Base-by-base conservation (phyloP, 2,797 vertebrate species). In the Diglossa cyanea region DNA sequence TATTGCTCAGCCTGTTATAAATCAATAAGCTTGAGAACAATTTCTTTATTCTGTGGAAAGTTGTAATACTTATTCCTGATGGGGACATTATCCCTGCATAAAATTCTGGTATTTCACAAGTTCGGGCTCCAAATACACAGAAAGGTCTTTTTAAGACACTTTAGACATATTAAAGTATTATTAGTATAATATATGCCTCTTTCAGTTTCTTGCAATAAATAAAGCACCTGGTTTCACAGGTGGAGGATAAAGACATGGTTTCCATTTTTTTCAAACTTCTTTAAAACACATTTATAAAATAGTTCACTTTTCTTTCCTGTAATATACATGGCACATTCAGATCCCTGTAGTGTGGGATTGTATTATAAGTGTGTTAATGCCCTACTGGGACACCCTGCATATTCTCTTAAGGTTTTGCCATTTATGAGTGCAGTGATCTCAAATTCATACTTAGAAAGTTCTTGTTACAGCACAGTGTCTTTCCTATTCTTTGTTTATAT, bases 171-270 rank as follows among this genome's bases (percentile, higher is more conserved):
- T 30, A 45, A 90, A 86, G 23, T 71, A 35, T 51, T 61, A 63
- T 77, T 80, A 93, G 6, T 82, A 54, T 31, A 90, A 65, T 72
- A 91, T 74, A 73, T 60, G 72, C 9, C n/a, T 92, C 51, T 68
- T 85, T 76, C n/a, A 79, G 42, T 71, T 91, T 79, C 77, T 92
- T 87, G 26, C 76, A 93, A 82, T 91, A 94, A 94, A 87, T 87
- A 83, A 92, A 62, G 13, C 93, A 93, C 75, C 91, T 94, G 88
- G 67, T n/a, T 97, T 91, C 87, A 90, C 83, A 96, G 83, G 53
- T 94, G 88, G 50, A 12, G 47, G 14, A 86, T 84, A 94, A 88
- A 21, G 17, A 57, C 28, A 71, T 17, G n/a, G 40, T 73, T 92
- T 91, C 39, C 11, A 47, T 70, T 44, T 19, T 58, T 51, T 81